Conservation (phyloP, 2,797 vertebrate genomes). For the Gymnodraco acuticeps region DNA sequence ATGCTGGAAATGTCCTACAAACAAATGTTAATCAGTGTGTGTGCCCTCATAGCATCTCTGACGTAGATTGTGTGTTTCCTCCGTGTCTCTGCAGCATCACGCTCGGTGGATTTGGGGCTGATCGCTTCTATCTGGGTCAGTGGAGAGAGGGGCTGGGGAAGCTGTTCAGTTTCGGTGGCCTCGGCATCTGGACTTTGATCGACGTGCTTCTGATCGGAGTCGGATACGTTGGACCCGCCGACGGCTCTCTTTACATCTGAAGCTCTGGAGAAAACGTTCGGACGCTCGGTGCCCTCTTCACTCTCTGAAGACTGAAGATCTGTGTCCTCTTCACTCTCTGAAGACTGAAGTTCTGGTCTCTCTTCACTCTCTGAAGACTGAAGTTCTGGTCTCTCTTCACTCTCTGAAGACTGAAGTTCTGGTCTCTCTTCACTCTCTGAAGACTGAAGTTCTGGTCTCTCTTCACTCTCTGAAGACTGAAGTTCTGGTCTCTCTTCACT, state of each 20-base stretch:
- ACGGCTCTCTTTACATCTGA: constrained; percentile 98
- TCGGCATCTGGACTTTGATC: constrained; percentile 97
- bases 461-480: too few species aligned
- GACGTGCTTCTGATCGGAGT: constrained; percentile 96
- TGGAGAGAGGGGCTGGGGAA: constrained; percentile 98
- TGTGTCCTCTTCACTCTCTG: not conserved
- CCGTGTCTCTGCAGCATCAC: constrained; percentile 87
- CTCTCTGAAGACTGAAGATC: constrained; percentile 55
- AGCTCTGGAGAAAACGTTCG: constrained; percentile 17
- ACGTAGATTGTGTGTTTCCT: constrained; percentile 16
- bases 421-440: constrained; percentile 15
- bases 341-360: constrained; percentile 54
- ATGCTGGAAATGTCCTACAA: not conserved
- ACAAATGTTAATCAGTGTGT: not conserved
- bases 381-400: constrained; percentile 44
- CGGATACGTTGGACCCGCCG: constrained; percentile 96
- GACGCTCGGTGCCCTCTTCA: constrained; percentile 18
- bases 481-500: constrained; percentile 68
- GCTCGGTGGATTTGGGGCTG: constrained; percentile 96
- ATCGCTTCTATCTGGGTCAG: constrained; percentile 98
- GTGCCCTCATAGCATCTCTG: not conserved
- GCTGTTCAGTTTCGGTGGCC: constrained; percentile 98
- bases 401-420: constrained; percentile 73
- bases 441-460: constrained; percentile 55
- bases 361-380: constrained; percentile 59